Base-by-base conservation (phyloP, 2,797 vertebrate genomes). In the Aplochiton taeniatus region DNA sequence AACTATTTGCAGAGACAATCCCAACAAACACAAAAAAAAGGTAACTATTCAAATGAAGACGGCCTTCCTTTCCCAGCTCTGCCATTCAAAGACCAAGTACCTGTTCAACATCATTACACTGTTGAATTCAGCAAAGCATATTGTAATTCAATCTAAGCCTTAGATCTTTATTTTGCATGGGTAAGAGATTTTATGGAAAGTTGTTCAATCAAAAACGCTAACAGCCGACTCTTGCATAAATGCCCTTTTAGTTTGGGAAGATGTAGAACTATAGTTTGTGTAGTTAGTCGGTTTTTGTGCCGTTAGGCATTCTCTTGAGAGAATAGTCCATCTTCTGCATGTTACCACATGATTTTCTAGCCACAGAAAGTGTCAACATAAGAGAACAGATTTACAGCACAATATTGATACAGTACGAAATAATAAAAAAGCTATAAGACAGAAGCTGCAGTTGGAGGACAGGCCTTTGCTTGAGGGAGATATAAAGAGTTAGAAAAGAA, bases 401-500 rank as follows among this genome's bases (percentile, higher is more conserved):
- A 45, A 10, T 42, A 63, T 45, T 31, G 31, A 45, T 14, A 20
- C 61, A 42, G 42, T 52, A 50, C 42, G 7, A 19, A 18, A 17
- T 31, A 57, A 72, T 31, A 31, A 31, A 31, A 31, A 31, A 31
- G 6, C 8, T 16, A 43, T 9, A 16, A 16, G 16, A 16, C 13
- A 49, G 49, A 63, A 58, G 55, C 42, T 57, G 45, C 9, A 54
- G 16, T n/a, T 31, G 8, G 42, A 43, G n/a, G 44, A 70, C 75
- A 70, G 79, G 76, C 72, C 79, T 83, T 74, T 69, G 65, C 59
- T 68, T n/a, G 61, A 0, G 46, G 55, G 41, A 66, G 61, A 52
- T 17, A 72, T 66, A 71, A 78, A 63, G 64, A 4, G 16, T 51
- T 57, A 47, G 18, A 16, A 46, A 12, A 59, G 16, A 55, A 75